phyloP scores from a whole-genome alignment of 2,888 invertebrate species.

The Byasa hedistus region DNA sequence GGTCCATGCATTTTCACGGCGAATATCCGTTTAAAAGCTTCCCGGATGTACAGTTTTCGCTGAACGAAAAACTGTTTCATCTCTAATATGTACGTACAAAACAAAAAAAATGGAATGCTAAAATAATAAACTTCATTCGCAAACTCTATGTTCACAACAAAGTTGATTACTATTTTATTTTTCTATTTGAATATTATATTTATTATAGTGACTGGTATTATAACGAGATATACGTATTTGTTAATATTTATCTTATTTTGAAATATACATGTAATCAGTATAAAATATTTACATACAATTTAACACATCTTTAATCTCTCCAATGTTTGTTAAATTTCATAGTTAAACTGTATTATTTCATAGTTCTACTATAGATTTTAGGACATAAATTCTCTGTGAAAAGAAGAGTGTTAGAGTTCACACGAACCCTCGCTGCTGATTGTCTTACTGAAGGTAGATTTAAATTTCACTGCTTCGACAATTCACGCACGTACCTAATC shows the following conservation, averaged over 20 bases:
- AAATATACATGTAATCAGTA: neutral
- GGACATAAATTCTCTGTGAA: neutral
- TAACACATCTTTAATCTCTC: neutral
- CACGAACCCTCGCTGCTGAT: neutral
- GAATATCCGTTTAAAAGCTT: no score
- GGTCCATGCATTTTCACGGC: no score
- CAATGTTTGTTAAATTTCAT: neutral
- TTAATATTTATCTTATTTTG: neutral
- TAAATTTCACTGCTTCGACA: neutral
- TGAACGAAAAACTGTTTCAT: no score
- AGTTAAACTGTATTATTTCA: neutral
- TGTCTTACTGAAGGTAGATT: neutral
- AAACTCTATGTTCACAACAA: neutral
- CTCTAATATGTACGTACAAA: no score
- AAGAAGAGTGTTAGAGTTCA: neutral
- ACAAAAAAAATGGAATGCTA: neutral
- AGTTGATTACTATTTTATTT: neutral
- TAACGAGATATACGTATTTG: neutral
- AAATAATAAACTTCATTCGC: neutral
- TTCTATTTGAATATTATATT: neutral
- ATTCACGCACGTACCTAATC: neutral
- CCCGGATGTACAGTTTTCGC: no score
- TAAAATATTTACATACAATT: neutral
- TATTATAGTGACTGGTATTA: neutral
- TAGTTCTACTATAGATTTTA: neutral